A percentile compares a stretch with the other conserved stretches of the same genome.
Conservation (phyloP, 1,140 invertebrate genomes). For the Teleogryllus occipitalis region DNA sequence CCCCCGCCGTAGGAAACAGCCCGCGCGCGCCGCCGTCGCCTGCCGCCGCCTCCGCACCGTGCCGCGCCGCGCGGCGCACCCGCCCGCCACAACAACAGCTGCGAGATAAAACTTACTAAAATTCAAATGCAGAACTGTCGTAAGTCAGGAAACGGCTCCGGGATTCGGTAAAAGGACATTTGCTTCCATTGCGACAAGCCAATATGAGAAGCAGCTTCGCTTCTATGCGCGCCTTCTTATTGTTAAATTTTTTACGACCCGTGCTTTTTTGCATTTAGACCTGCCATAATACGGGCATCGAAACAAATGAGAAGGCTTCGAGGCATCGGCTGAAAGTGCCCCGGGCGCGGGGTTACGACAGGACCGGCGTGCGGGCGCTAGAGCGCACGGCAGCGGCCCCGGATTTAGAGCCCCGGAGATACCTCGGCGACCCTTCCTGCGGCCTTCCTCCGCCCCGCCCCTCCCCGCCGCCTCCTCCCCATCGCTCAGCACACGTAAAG, state of each 20-base stretch:
- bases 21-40: too few relatives aligned
- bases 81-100: not conserved
- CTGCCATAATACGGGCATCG: not conserved
- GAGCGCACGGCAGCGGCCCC: not conserved
- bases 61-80: too few relatives aligned
- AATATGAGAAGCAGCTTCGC: conserved; percentile 3
- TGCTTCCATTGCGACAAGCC: conserved; percentile 3
- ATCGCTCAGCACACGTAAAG: not conserved
- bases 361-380: not conserved
- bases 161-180: conserved; percentile 4
- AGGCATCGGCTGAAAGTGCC: not conserved
- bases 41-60: too few relatives aligned
- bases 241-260: not conserved
- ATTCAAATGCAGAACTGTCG: conserved; percentile 4
- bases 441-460: not conserved
- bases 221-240: not conserved
- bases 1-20: too few relatives aligned
- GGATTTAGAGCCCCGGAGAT: not conserved
- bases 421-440: not conserved
- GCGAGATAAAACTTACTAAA: conserved; percentile 5
- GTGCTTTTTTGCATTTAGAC: conserved; percentile 1
- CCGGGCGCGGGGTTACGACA: not conserved
- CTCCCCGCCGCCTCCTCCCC: not conserved
- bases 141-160: not conserved
- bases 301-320: conserved; percentile 4